A percentile compares a stretch with the other conserved stretches of the same genome.
Evolutionary conservation across 2,888 invertebrate species (phyloP).

Genomic region (Lasiommata megera): DNA sequence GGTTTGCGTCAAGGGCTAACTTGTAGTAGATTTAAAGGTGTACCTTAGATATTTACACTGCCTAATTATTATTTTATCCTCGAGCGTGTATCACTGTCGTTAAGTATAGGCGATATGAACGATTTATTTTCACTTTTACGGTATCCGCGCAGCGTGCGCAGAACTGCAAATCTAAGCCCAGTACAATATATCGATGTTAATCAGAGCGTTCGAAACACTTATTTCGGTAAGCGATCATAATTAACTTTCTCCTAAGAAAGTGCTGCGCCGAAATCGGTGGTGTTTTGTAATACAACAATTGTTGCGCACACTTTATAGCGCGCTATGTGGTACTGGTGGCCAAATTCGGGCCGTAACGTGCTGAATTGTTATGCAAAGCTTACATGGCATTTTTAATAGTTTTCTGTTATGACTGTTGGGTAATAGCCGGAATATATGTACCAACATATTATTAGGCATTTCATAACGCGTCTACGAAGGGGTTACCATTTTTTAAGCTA

Average conservation of each 20-base stretch:
- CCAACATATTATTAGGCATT: too few relatives aligned
- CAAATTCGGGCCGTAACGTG: conserved; percentile 13
- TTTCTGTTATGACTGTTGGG: conserved; percentile 12
- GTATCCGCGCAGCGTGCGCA: conserved; percentile 21
- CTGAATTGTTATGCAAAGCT: conserved; percentile 7
- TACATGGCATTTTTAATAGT: conserved; percentile 7
- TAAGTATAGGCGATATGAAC: conserved; percentile 5
- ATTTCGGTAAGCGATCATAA: conserved; percentile 45
- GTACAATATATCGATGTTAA: conserved; percentile 27
- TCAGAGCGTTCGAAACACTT: conserved; percentile 32
- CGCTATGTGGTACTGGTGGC: conserved; percentile 15
- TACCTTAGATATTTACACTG: too few relatives aligned
- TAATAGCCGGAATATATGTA: neutral
- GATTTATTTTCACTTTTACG: conserved; percentile 29
- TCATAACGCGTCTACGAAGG: too few relatives aligned
- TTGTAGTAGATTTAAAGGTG: too few relatives aligned
- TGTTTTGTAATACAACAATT: conserved; percentile 28
- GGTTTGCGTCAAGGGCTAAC: too few relatives aligned
- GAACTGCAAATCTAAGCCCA: conserved; percentile 20
- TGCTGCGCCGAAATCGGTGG: conserved; percentile 38
- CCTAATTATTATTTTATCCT: too few relatives aligned
- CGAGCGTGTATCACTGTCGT: neutral
- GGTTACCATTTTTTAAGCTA: too few relatives aligned
- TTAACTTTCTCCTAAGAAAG: conserved; percentile 64
- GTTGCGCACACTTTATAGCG: conserved; percentile 22